phyloP scores from a whole-genome alignment of 2,888 invertebrate species.

The Mythimna vitellina region DNA sequence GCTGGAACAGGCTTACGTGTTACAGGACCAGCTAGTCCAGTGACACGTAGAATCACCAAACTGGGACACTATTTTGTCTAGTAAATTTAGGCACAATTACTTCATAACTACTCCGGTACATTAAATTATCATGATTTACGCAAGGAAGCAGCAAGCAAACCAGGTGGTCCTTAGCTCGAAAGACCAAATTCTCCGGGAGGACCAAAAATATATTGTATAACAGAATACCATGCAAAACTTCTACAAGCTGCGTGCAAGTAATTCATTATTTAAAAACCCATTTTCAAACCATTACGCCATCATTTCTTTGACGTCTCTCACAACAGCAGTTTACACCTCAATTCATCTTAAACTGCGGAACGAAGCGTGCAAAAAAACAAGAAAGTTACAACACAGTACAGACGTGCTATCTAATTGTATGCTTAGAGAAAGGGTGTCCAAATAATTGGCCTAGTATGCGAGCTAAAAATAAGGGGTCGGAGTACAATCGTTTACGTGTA shows the following conservation, averaged over 20 bases:
- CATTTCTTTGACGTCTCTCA: slow-evolving; percentile 1
- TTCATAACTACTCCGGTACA: no score
- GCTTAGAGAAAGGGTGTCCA: slow-evolving; percentile 57
- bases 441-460: slow-evolving; percentile 56
- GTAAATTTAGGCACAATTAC: no score
- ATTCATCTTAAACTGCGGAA: slow-evolving; percentile 47
- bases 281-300: slow-evolving; percentile 33
- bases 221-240: not conserved
- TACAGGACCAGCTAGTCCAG: no score
- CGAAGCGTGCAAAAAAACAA: slow-evolving; percentile 45
- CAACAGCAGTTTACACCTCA: slow-evolving; percentile 43
- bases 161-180: not conserved
- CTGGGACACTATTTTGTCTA: no score
- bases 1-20: no score
- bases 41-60: no score
- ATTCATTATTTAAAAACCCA: slow-evolving; percentile 28
- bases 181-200: not conserved
- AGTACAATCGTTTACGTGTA: slow-evolving; percentile 51
- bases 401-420: slow-evolving; percentile 29
- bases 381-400: slow-evolving; percentile 38
- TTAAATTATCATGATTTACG: no score
- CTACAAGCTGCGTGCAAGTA: slow-evolving; percentile 3
- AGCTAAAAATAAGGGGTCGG: slow-evolving; percentile 54
- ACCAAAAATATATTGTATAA: slow-evolving; percentile 7
- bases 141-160: not conserved